phyloP scores from a whole-genome alignment of 2,888 invertebrate species.

The Chesias legatella region DNA sequence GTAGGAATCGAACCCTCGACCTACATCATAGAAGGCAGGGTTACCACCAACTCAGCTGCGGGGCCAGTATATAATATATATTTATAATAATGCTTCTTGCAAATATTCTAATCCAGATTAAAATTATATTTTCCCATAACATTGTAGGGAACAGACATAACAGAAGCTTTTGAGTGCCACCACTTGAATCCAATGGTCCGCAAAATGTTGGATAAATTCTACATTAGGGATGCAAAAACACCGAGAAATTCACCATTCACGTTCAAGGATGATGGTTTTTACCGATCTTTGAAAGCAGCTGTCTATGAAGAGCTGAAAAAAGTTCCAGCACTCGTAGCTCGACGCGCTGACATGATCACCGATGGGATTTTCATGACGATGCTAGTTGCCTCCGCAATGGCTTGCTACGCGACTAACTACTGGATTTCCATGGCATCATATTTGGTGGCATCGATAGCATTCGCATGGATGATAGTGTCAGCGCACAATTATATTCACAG shows the following conservation, averaged over 20 bases:
- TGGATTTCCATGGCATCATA: slow-evolving; percentile 49
- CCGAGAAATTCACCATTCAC: slow-evolving; percentile 87
- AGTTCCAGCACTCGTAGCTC: slow-evolving; percentile 58
- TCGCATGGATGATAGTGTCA: slow-evolving; percentile 81
- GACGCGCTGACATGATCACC: slow-evolving; percentile 50
- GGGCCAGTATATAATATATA: too few species aligned
- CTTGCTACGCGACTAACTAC: slow-evolving; percentile 41
- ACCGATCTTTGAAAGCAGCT: slow-evolving; percentile 83
- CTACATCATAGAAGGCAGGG: too few species aligned
- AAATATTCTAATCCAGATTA: too few species aligned
- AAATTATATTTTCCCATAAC: too few species aligned
- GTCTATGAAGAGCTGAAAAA: slow-evolving; percentile 78
- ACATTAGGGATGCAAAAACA: slow-evolving; percentile 81
- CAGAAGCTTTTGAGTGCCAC: slow-evolving; percentile 88
- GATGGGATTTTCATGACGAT: slow-evolving; percentile 58
- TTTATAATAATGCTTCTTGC: too few species aligned
- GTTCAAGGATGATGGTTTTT: slow-evolving; percentile 87
- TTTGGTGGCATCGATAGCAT: slow-evolving; percentile 74
- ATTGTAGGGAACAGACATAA: slow-evolving; percentile 86
- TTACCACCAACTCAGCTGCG: too few species aligned
- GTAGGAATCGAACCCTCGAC: too few species aligned
- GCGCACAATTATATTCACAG: slow-evolving; percentile 89
- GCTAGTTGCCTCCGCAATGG: slow-evolving; percentile 44
- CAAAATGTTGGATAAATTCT: slow-evolving; percentile 49
- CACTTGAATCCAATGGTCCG: slow-evolving; percentile 82